Conservation (phyloP, 2,888 invertebrate species). For the Amphipoea lucens region DNA sequence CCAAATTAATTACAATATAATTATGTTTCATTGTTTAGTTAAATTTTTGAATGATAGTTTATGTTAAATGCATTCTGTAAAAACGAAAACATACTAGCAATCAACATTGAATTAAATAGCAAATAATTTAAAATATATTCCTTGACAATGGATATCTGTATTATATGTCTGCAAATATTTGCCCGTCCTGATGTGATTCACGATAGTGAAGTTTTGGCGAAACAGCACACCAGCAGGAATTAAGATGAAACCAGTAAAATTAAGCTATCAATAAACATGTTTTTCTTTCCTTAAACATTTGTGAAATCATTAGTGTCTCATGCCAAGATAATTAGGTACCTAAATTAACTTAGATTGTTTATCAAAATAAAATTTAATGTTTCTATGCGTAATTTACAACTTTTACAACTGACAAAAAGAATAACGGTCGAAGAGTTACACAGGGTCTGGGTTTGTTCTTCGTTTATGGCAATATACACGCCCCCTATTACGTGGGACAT, state of each 20-base stretch:
- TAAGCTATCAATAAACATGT: neutral
- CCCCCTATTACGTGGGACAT: neutral
- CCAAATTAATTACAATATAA: slow-evolving; percentile 3
- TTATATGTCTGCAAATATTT: neutral
- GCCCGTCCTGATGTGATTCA: neutral
- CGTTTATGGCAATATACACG: neutral
- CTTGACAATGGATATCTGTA: neutral
- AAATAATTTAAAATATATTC: neutral
- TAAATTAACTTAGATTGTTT: neutral
- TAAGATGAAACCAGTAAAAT: neutral
- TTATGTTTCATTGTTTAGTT: neutral
- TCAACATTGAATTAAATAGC: neutral
- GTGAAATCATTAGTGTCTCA: neutral
- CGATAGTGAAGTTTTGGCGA: neutral
- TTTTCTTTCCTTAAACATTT: neutral
- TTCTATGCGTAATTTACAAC: neutral
- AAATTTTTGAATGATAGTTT: neutral
- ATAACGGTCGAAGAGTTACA: neutral
- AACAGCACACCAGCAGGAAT: neutral
- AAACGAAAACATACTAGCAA: neutral
- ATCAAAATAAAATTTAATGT: neutral
- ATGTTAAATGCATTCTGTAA: neutral
- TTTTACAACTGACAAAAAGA: neutral
- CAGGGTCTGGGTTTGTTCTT: neutral
- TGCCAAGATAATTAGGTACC: neutral